phyloP scores from a whole-genome alignment of 2,113 vertebrate species.

The Talpa occidentalis region DNA sequence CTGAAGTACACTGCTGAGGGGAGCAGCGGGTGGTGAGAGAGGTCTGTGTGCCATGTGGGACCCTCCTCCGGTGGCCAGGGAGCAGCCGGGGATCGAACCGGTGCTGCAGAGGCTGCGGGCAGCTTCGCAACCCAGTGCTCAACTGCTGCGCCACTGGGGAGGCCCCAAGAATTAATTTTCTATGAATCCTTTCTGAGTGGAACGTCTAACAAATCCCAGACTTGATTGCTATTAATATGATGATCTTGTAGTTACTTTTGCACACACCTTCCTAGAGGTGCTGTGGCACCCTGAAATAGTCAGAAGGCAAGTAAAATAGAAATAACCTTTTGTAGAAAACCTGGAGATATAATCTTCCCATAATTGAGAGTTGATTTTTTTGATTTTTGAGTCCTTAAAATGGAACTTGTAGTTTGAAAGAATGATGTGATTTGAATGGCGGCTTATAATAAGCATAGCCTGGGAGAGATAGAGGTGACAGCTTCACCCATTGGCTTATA shows the following conservation, averaged over 20 bases:
- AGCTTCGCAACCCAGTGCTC: no score
- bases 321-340: neutral
- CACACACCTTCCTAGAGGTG: neutral
- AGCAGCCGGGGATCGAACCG: no score
- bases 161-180: neutral
- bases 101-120: no score
- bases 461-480: neutral
- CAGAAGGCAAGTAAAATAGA: constrained; percentile 24
- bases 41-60: no score
- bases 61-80: no score
- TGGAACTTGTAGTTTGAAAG: constrained; percentile 35
- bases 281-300: neutral
- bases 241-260: neutral
- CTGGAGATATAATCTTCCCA: neutral
- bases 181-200: neutral
- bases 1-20: no score
- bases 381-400: constrained; percentile 24
- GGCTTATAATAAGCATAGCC: neutral
- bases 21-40: no score
- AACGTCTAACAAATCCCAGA: neutral
- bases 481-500: neutral
- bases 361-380: constrained; percentile 36
- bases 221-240: neutral
- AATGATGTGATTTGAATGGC: neutral
- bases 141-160: no score